Conservation (phyloP, 2,113 vertebrate species). For the Oncorhynchus masou region DNA sequence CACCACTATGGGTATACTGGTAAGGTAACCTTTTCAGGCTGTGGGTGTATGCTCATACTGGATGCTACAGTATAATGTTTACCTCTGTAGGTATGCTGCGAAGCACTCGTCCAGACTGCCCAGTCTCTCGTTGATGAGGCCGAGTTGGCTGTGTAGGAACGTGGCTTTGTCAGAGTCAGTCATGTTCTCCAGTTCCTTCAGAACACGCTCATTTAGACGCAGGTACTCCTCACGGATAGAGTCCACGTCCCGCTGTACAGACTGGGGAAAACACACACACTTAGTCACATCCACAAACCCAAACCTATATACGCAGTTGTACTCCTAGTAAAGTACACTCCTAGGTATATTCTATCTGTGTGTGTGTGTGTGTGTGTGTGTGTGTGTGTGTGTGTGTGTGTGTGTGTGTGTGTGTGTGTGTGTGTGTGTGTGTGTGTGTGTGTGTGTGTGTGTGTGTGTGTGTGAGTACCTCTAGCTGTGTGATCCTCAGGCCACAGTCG, state of each 20-base stretch:
- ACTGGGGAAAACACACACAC: conserved; percentile 44
- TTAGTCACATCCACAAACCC: background rate
- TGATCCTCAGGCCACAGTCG: conserved; percentile 82
- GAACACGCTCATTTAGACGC: conserved; percentile 54
- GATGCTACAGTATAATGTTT: conserved; percentile 15
- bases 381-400: conserved; percentile 10
- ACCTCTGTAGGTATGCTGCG: conserved; percentile 85
- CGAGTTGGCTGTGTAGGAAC: conserved; percentile 78
- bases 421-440: conserved; percentile 9
- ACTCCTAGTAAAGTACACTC: too few relatives aligned
- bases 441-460: conserved; percentile 8
- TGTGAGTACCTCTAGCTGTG: conserved; percentile 81
- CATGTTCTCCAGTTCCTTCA: conserved; percentile 58
- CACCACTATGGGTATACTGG: conserved; percentile 12
- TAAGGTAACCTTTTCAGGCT: background rate
- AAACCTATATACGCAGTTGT: background rate
- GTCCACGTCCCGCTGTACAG: conserved; percentile 57
- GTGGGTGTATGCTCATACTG: background rate
- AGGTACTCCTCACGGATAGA: conserved; percentile 52
- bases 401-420: conserved; percentile 11
- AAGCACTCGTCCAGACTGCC: conserved; percentile 82
- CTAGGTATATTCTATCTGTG: background rate
- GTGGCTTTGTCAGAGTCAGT: conserved; percentile 68
- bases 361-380: background rate
- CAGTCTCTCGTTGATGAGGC: conserved; percentile 81